Evolutionary conservation across 2,888 invertebrate species (phyloP).

Genomic region (Polyploca ridens): DNA sequence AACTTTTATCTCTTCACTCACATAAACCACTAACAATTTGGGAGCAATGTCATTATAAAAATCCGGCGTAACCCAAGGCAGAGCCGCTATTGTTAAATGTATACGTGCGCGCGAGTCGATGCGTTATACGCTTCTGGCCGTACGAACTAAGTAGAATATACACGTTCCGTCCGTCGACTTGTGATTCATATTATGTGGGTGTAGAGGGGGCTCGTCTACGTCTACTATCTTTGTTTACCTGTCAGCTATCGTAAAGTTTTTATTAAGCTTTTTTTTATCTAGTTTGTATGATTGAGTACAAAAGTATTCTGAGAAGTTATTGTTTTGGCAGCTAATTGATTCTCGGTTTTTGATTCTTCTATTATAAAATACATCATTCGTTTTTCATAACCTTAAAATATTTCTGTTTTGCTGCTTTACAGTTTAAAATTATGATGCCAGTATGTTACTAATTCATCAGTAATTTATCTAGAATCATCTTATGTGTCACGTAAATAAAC

Average conservation of each 20-base stretch:
- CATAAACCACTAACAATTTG: slow-evolving; percentile 42
- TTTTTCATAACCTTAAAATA: background rate
- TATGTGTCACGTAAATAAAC: background rate
- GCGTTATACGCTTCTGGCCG: slow-evolving; percentile 54
- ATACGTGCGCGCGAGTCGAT: slow-evolving; percentile 65
- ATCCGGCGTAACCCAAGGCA: slow-evolving; percentile 44
- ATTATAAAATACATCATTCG: background rate
- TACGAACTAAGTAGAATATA: slow-evolving; percentile 25
- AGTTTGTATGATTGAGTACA: background rate
- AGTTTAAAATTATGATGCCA: background rate
- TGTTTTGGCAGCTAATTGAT: background rate
- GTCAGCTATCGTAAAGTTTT: background rate
- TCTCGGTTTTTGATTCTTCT: background rate
- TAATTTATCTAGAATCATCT: background rate
- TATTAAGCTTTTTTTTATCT: background rate
- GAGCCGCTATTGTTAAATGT: slow-evolving; percentile 28
- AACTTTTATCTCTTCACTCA: slow-evolving; percentile 51
- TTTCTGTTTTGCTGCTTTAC: background rate
- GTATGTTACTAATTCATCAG: background rate
- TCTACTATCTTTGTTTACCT: slow-evolving; percentile 9
- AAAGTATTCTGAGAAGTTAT: background rate
- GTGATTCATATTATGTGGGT: slow-evolving; percentile 20
- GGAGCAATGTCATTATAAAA: slow-evolving; percentile 44
- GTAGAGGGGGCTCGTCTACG: slow-evolving; percentile 22
- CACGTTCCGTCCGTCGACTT: slow-evolving; percentile 28